A percentile compares a stretch with the other conserved stretches of the same genome.
Conservation (phyloP, 1,140 invertebrate genomes). For the Nebria ingens region DNA sequence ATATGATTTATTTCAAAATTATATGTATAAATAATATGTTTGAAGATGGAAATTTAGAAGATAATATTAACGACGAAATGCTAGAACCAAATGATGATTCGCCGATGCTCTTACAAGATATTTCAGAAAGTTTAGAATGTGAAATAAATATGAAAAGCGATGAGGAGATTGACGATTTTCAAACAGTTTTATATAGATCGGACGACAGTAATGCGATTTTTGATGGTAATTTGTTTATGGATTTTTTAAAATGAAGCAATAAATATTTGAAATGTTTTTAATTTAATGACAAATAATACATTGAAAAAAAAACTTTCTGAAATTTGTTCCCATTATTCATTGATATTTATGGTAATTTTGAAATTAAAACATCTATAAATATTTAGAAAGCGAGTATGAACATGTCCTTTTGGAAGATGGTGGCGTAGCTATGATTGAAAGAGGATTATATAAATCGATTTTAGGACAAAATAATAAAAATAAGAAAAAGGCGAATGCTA, state of each 20-base stretch:
- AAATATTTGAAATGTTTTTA: too few species aligned
- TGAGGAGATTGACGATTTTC: background rate
- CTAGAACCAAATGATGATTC: background rate
- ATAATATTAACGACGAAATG: too few species aligned
- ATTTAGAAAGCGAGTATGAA: conserved; percentile 12
- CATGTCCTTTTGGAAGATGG: conserved; percentile 23
- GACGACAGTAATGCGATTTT: background rate
- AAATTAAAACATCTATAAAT: too few species aligned
- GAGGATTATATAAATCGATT: conserved; percentile 16
- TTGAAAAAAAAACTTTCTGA: too few species aligned
- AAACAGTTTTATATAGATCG: background rate
- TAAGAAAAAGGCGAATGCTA: conserved; percentile 12
- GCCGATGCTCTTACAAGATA: background rate
- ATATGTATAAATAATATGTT: too few species aligned
- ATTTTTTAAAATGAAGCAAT: too few species aligned
- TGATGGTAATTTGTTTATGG: background rate
- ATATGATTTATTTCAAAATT: too few species aligned
- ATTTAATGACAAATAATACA: too few species aligned
- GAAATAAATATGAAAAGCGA: background rate
- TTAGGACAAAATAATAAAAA: conserved; percentile 14
- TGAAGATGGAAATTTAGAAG: too few species aligned
- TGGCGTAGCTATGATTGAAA: conserved; percentile 21
- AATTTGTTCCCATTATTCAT: too few species aligned
- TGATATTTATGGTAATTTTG: too few species aligned
- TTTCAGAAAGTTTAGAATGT: background rate